Conservation (phyloP, 2,888 invertebrate species). For the Odontothrips loti region DNA sequence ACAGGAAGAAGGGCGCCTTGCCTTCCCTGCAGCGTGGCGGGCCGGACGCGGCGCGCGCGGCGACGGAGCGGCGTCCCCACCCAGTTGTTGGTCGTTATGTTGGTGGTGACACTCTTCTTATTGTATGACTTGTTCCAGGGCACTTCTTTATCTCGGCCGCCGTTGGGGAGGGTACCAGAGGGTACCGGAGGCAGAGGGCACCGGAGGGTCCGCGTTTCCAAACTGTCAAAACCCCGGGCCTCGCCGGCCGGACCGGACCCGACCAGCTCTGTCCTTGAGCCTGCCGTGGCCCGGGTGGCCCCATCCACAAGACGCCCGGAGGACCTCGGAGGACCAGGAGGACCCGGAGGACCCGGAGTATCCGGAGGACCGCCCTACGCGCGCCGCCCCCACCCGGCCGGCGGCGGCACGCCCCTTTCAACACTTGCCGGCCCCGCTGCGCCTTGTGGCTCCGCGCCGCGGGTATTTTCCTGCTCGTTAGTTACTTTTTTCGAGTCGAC, state of each 20-base stretch:
- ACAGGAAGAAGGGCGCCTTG: not conserved
- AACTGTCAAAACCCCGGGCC: not conserved
- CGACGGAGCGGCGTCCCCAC: not conserved
- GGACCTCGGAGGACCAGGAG: not conserved
- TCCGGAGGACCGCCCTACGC: too few relatives aligned
- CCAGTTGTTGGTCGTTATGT: too few relatives aligned
- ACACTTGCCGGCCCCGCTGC: too few relatives aligned
- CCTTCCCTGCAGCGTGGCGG: not conserved
- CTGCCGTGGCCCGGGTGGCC: not conserved
- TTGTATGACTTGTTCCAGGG: not conserved
- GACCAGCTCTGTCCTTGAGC: not conserved
- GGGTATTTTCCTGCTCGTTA: conserved; percentile 24
- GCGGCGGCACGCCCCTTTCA: too few relatives aligned
- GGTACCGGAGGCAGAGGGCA: not conserved
- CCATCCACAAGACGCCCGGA: not conserved
- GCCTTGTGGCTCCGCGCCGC: not conserved
- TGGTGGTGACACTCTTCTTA: too few relatives aligned
- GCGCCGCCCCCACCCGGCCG: too few relatives aligned
- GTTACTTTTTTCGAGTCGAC: conserved; percentile 12
- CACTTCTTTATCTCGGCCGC: not conserved
- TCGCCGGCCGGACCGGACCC: not conserved
- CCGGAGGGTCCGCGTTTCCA: too few relatives aligned
- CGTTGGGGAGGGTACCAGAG: too few relatives aligned
- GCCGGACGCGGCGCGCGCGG: not conserved
- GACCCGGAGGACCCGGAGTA: too few relatives aligned